These are phyloP conservation scores for Tipula confusa DNA, from an alignment of 2,888 invertebrate species.

Conservation along the genomic window DNA sequence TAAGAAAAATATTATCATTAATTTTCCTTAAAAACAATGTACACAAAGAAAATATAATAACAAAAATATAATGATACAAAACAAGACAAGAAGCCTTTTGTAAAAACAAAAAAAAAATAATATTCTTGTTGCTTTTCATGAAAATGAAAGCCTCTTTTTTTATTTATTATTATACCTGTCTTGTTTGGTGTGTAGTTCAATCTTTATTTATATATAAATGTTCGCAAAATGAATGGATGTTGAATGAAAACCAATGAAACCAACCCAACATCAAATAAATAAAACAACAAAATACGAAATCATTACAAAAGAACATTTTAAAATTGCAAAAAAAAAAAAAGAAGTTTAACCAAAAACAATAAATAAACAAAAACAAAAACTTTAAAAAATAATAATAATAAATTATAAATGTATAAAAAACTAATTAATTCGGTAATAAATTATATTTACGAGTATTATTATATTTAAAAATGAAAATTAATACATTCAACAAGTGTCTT, in stretches of 20 bases:
- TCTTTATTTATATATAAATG: neutral
- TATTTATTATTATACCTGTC: constrained; percentile 13
- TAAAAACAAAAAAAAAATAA: too few relatives aligned
- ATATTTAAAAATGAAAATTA: constrained; percentile 4
- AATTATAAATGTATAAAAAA: neutral
- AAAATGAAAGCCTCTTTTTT: neutral
- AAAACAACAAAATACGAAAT: neutral
- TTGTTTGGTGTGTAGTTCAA: constrained; percentile 1
- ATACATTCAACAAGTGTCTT: constrained; percentile 20
- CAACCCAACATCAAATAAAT: neutral
- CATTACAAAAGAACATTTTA: neutral
- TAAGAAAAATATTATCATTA: constrained; percentile 5
- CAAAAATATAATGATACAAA: neutral
- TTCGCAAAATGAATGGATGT: neutral
- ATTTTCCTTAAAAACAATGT: neutral
- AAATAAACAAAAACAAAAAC: neutral
- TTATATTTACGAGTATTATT: neutral
- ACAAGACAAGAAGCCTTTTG: constrained; percentile 25
- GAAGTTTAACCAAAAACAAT: neutral
- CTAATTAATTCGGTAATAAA: constrained; percentile 12
- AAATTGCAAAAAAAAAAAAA: neutral
- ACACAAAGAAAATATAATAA: neutral
- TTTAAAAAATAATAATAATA: neutral
- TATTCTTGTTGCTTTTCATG: neutral
- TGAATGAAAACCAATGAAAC: constrained; percentile 9